Evolutionary conservation across 2,113 vertebrate species (phyloP), one percentile per base, ranked within the genome.

Genomic region (Caranx melampygus): DNA sequence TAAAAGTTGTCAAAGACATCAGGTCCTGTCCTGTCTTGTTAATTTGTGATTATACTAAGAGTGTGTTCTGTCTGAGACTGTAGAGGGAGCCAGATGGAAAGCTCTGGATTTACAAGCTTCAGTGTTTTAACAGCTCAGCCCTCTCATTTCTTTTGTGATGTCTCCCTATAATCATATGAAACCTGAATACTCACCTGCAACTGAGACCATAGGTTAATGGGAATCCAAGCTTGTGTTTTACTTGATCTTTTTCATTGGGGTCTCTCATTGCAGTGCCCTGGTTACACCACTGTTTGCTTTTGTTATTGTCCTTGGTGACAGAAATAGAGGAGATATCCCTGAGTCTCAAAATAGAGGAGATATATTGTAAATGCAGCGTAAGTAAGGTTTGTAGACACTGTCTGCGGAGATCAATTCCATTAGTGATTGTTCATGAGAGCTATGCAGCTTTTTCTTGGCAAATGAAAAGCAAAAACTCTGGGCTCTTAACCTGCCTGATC

Each of bases 341-440:
- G 12, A 35, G 51, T 40, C 37, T 47, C 16, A 20, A 47, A 7
- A 10, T 54, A 33, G 11, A 42, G 55, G 59, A 35, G 49, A 63
- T 40, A n/a, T 21, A 11, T 18, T 51, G n/a, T 67, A 35, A 68
- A 37, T 45, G 52, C 70, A 68, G 12, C 81, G 26, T 33, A 47
- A 14, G 9, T 26, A 40, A 14, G 21, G 45, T 37, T 67, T 60
- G 11, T 14, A 60, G 63, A 68, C 33, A 42, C 63, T 68, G 37
- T 62, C 18, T 74, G 2, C 3, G 68, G 42, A 49, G 72, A 58
- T 51, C 33, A 8, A 55, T 66, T 55, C 6, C 73, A 55, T 5
- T 4, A 71, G 77, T 52, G 60, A 71, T 54, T 73, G 60, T 75
- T 71, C 63, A 59, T 55, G 52, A 40, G 33, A 75, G 44, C 8